phyloP scores from a whole-genome alignment of 2,888 invertebrate species.

The Chamaedrilus cognettii region DNA sequence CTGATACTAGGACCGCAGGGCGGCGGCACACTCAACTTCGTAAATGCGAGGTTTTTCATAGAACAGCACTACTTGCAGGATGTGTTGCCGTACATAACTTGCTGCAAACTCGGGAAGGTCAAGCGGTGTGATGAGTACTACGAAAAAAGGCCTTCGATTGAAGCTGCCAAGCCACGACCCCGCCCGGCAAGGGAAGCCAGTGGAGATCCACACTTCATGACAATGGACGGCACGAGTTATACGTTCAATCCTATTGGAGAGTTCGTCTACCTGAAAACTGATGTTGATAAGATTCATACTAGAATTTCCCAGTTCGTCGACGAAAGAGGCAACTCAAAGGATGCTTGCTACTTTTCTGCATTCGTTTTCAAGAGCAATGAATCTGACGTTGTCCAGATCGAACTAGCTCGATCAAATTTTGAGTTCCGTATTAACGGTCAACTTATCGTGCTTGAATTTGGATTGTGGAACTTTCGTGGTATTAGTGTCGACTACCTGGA shows the following conservation, averaged over 20 bases:
- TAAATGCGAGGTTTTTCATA: background rate
- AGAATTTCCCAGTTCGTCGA: conserved; percentile 17
- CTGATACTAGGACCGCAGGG: conserved; percentile 18
- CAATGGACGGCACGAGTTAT: conserved; percentile 13
- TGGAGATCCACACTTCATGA: conserved; percentile 24
- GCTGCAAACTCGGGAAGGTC: conserved; percentile 14
- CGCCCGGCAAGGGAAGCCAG: background rate
- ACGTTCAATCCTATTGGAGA: conserved; percentile 21
- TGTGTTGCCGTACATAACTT: conserved; percentile 12
- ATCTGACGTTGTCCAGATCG: conserved; percentile 13
- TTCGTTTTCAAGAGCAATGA: conserved; percentile 12
- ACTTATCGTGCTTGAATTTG: background rate
- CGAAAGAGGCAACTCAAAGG: background rate
- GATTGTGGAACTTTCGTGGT: background rate
- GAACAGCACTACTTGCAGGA: conserved; percentile 10
- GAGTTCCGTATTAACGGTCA: background rate
- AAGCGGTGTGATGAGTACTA: conserved; percentile 16
- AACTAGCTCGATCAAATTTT: conserved; percentile 5
- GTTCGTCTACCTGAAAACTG: conserved; percentile 16
- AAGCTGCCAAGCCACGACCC: conserved; percentile 6
- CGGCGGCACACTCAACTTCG: conserved; percentile 16
- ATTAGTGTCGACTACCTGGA: background rate
- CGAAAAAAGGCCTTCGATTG: conserved; percentile 21
- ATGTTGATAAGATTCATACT: conserved; percentile 3
- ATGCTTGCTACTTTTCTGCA: conserved; percentile 20